Conservation (phyloP, 1,140 invertebrate genomes). For the Eulimnadia texana region DNA sequence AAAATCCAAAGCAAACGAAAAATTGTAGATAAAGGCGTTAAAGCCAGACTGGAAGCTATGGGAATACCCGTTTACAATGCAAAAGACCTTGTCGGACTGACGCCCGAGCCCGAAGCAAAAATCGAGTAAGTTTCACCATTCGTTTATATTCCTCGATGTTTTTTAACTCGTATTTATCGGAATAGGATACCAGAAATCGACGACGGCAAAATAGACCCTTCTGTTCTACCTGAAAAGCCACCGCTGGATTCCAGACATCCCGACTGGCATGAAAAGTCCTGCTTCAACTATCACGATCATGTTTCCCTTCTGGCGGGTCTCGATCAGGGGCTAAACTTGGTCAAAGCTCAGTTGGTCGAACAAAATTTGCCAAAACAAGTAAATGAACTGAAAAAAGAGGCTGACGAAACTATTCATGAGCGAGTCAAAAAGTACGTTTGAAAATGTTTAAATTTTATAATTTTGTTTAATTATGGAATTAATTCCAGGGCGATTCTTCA, state of each 20-base stretch:
- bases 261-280: slow-evolving; percentile 42
- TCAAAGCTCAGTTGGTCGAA: slow-evolving; percentile 51
- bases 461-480: background rate
- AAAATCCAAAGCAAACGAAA: slow-evolving; percentile 39
- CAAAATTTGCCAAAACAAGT: slow-evolving; percentile 41
- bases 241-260: slow-evolving; percentile 39
- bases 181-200: slow-evolving; percentile 15
- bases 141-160: background rate
- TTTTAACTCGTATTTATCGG: slow-evolving; percentile 23
- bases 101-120: slow-evolving; percentile 27
- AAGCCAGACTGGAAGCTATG: slow-evolving; percentile 33
- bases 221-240: background rate
- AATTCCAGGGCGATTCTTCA: slow-evolving; percentile 43
- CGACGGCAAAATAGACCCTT: slow-evolving; percentile 9
- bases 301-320: slow-evolving; percentile 53
- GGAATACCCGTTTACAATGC: slow-evolving; percentile 39
- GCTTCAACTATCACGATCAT: slow-evolving; percentile 40
- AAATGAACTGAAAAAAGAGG: slow-evolving; percentile 25
- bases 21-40: slow-evolving; percentile 34
- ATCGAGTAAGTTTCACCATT: slow-evolving; percentile 1
- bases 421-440: slow-evolving; percentile 33
- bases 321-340: slow-evolving; percentile 51
- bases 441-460: slow-evolving; percentile 1
- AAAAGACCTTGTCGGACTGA: slow-evolving; percentile 28
- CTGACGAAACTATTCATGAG: slow-evolving; percentile 22